phyloP scores from a whole-genome alignment of 1,140 invertebrate species.

The Melanaphis sacchari region DNA sequence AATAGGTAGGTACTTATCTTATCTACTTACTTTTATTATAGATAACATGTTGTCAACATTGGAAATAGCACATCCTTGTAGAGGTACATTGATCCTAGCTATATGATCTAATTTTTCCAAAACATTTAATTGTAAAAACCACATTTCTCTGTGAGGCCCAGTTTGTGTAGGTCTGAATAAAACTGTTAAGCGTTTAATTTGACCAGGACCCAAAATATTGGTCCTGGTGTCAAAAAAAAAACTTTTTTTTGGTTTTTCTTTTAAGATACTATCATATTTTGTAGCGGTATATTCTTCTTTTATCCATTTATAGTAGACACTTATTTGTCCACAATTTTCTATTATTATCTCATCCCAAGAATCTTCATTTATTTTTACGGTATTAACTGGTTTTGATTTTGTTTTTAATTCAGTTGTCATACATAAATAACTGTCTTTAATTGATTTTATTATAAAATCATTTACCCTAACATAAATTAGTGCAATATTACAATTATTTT shows the following conservation, averaged over 20 bases:
- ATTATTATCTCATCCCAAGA: conserved; percentile 12
- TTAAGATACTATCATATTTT: neutral
- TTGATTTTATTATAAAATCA: neutral
- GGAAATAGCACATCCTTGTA: neutral
- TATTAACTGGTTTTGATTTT: neutral
- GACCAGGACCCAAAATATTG: conserved; percentile 19
- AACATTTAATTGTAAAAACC: neutral
- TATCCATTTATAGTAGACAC: conserved; percentile 10
- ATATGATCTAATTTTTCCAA: neutral
- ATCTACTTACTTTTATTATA: neutral
- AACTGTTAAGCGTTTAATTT: neutral
- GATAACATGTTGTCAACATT: neutral
- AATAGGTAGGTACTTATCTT: neutral
- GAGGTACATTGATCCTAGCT: neutral
- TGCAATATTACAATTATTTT: neutral
- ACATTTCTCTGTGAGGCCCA: neutral
- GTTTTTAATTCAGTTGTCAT: neutral
- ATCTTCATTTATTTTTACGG: neutral
- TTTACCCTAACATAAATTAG: conserved; percentile 3
- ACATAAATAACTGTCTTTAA: neutral
- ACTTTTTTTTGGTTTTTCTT: neutral
- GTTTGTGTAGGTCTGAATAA: conserved; percentile 10
- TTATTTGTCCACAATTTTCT: conserved; percentile 34
- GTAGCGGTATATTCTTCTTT: neutral
- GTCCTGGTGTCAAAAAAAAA: conserved; percentile 47